Percentiles rank a stretch among this genome's conserved stretches.
These are phyloP conservation scores for Meriones unguiculatus DNA, from an alignment of 2,113 vertebrate species.

Conservation along the genomic window DNA sequence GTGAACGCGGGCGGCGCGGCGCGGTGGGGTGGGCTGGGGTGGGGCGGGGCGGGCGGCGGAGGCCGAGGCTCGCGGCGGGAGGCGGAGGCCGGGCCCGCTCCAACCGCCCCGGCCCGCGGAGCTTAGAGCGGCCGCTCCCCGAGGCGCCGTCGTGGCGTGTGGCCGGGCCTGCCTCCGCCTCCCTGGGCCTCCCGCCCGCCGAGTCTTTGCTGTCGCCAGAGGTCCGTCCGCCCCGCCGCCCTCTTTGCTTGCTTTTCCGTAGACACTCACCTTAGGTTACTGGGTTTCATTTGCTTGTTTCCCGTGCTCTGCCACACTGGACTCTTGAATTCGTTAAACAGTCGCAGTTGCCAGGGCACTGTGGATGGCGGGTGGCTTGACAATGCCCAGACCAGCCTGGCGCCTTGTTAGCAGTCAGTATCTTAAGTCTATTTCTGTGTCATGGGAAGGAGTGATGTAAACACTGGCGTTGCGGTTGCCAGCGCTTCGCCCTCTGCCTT, in stretches of 20 bases:
- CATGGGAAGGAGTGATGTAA: constrained; percentile 45
- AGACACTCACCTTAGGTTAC: neutral
- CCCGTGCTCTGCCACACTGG: neutral
- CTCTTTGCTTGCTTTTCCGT: neutral
- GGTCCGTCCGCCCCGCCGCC: neutral
- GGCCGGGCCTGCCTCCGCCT: neutral
- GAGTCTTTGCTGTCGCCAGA: neutral
- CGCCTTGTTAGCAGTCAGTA: neutral
- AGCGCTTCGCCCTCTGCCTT: constrained; percentile 28
- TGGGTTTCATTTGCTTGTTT: neutral
- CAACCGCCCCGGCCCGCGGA: neutral
- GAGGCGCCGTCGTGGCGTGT: neutral
- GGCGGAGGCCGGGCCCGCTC: neutral
- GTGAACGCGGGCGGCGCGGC: constrained; percentile 41
- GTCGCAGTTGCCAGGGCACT: neutral
- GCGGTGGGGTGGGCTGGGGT: neutral
- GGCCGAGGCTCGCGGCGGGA: neutral
- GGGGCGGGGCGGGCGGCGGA: neutral
- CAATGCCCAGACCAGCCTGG: neutral
- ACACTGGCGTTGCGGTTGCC: neutral
- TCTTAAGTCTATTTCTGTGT: constrained; percentile 42
- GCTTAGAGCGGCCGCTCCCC: neutral
- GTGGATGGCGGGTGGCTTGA: neutral
- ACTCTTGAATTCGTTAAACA: neutral
- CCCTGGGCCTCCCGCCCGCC: neutral